Percentiles rank a stretch among this genome's conserved stretches.
phyloP scores from a whole-genome alignment of 2,113 vertebrate species.

The Dasyurus viverrinus region DNA sequence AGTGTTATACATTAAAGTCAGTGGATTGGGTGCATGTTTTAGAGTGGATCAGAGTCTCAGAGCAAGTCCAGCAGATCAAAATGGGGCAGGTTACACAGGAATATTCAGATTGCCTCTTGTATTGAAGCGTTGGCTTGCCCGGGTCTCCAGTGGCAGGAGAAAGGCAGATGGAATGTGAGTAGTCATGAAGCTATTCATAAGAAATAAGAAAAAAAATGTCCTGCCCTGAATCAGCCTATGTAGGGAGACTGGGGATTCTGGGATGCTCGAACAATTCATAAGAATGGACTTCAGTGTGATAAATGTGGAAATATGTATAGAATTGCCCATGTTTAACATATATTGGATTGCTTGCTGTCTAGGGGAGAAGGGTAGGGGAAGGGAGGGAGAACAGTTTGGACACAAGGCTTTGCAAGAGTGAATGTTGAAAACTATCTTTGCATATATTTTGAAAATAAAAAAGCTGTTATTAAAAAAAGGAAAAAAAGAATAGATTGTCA shows the following conservation, averaged over 20 bases:
- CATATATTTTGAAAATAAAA: no score
- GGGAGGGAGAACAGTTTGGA: no score
- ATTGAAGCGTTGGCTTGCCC: constrained; percentile 28
- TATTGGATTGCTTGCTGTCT: no score
- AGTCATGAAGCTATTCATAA: constrained; percentile 14
- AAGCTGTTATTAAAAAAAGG: no score
- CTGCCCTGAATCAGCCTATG: constrained; percentile 58
- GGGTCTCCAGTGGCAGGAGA: constrained; percentile 22
- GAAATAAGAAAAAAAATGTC: constrained; percentile 48
- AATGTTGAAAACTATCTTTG: no score
- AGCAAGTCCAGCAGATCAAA: constrained; percentile 15
- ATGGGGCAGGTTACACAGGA: constrained; percentile 20
- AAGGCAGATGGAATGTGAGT: constrained; percentile 36
- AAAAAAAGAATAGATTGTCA: constrained; percentile 43
- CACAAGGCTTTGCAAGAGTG: no score
- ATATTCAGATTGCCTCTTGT: constrained; percentile 36
- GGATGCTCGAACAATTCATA: constrained; percentile 62
- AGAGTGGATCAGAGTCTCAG: constrained; percentile 14
- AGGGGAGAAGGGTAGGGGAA: no score
- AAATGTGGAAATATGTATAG: no score
- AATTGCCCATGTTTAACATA: no score
- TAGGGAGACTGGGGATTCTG: constrained; percentile 38
- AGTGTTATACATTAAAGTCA: background rate
- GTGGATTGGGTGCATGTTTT: background rate
- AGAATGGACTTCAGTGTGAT: constrained; percentile 50